Percentiles rank a stretch among this genome's conserved stretches.
Conservation (phyloP, 2,113 vertebrate species). For the Natator depressus region DNA sequence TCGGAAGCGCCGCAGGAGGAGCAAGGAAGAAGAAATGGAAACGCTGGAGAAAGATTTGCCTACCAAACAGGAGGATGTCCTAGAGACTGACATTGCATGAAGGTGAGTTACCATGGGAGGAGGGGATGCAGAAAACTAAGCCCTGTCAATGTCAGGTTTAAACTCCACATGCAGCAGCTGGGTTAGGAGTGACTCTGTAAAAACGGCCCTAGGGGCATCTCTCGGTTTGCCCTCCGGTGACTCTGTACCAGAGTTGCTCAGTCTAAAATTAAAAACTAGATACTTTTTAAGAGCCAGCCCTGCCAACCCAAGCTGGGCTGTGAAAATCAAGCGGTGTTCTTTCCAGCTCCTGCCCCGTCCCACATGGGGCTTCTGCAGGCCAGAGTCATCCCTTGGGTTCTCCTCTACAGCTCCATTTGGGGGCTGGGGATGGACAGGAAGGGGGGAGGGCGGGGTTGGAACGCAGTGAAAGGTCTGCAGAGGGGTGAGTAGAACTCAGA, state of each 20-base stretch:
- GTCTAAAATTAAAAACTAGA: background rate
- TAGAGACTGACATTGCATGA: slow-evolving; percentile 65
- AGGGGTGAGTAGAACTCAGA: background rate
- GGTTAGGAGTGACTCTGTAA: background rate
- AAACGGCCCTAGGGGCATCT: background rate
- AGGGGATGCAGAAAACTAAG: background rate
- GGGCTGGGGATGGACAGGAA: background rate
- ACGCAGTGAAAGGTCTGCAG: background rate
- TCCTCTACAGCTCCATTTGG: background rate
- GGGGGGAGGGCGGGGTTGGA: too few species aligned
- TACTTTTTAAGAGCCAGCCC: background rate
- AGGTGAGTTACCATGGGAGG: slow-evolving; percentile 7
- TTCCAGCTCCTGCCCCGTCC: background rate
- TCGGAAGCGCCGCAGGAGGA: slow-evolving; percentile 34
- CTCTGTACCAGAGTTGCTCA: background rate
- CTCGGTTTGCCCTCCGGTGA: background rate
- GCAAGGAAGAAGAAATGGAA: slow-evolving; percentile 55
- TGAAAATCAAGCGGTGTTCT: background rate
- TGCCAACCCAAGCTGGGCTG: background rate
- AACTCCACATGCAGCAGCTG: background rate
- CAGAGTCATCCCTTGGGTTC: background rate
- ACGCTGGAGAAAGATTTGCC: slow-evolving; percentile 44
- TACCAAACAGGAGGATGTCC: slow-evolving; percentile 52
- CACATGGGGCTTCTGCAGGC: background rate
- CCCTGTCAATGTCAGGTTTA: background rate